Evolutionary conservation across 2,797 vertebrate species (phyloP), one percentile per base, ranked within the genome.

Genomic region (Muscicapa striata): DNA sequence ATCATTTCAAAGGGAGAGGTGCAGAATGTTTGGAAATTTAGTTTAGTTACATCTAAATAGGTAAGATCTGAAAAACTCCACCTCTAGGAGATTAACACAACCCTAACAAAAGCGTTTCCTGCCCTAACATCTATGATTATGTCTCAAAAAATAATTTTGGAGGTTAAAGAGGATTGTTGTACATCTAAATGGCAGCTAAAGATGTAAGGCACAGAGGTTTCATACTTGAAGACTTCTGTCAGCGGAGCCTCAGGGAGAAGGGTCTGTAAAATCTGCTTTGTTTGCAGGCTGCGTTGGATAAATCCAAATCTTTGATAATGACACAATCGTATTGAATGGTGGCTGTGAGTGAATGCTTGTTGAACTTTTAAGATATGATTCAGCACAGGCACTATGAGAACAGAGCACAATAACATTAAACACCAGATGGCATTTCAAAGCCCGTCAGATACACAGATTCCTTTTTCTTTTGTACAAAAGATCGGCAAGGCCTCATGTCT

Each of bases 391-490:
- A 87, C 70, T 92, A 87, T 82, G 89, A 97, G 97, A 96, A 96
- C 87, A 96, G 94, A 97, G 81, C 88, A 96, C 93, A 97, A 96
- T 96, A 96, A 96, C 96, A 95, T 97, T 97, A 97, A 98, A 98
- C 96, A 97, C 94, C 96, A 97, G 97, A 98, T 97, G 97, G 96
- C 79, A 96, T 97, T 98, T 98, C 97, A 98, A 98, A 98, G 97
- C 92, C 95, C 92, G 96, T 97, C 96, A 96, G 97, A 98, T 97
- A 98, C 79, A 97, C 95, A 97, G 95, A 97, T 97, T 95, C 93
- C 85, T 94, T 96, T 97, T 97, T 97, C 93, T 95, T 95, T 84
- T 74, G 64, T 89, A 97, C 96, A 97, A 98, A 98, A 96, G 97
- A 97, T 95, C 5, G 10, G 90, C 93, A 96, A 97, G 96, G 91